Percentiles rank a stretch among this genome's conserved stretches.
Evolutionary conservation across 2,888 invertebrate species (phyloP).

Genomic region (Lycia hirtaria): DNA sequence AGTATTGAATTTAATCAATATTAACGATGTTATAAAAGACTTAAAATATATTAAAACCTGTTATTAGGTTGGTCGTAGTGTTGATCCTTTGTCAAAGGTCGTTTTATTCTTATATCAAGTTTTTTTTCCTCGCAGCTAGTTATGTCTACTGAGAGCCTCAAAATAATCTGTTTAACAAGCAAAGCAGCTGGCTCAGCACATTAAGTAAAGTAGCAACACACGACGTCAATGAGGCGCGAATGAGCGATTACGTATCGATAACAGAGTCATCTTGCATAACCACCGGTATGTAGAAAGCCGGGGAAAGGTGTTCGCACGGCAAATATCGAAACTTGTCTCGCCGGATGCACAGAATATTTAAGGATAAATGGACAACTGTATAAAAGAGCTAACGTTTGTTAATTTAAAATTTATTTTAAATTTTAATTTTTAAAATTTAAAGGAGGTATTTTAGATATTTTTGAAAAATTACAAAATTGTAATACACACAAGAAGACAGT

Average conservation of each 20-base stretch:
- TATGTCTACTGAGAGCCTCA: background rate
- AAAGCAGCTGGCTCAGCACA: background rate
- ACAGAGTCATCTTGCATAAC: conserved; percentile 41
- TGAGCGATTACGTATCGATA: conserved; percentile 39
- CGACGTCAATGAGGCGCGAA: conserved; percentile 40
- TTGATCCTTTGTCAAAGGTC: no score
- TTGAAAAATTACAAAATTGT: no score
- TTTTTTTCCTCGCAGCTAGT: background rate
- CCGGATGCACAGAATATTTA: conserved; percentile 3
- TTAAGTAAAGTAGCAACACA: conserved; percentile 11
- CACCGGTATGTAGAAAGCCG: conserved; percentile 63
- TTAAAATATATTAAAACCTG: no score
- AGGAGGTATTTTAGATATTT: no score
- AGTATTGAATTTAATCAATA: no score
- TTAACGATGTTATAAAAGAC: no score
- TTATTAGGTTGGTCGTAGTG: no score
- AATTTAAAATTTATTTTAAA: no score
- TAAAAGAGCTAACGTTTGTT: background rate
- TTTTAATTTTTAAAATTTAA: no score
- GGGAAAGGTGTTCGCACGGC: conserved; percentile 64
- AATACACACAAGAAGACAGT: no score
- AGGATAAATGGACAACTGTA: conserved; percentile 6
- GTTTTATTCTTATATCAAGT: no score
- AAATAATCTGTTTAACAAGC: conserved; percentile 7
- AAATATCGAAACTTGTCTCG: conserved; percentile 50